A percentile compares a stretch with the other conserved stretches of the same genome.
These are phyloP conservation scores for Peromyscus maniculatus DNA, from an alignment of 2,113 vertebrate genomes.

Conservation along the genomic window DNA sequence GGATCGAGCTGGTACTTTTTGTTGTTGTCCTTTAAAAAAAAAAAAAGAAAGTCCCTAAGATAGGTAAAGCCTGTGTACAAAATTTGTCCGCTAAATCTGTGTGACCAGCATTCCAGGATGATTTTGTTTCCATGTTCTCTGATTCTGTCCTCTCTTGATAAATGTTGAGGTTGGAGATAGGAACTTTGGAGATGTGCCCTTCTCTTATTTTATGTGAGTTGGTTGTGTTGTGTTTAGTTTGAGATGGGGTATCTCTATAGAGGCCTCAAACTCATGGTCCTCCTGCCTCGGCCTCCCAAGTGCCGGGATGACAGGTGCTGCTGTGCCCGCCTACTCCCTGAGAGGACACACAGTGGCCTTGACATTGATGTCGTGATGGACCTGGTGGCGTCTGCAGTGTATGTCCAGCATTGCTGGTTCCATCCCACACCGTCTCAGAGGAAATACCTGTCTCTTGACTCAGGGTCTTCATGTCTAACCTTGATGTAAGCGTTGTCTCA, in stretches of 20 bases:
- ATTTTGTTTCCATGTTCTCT: background rate
- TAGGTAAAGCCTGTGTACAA: background rate
- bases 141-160: conserved; percentile 6
- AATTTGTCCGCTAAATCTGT: conserved; percentile 23
- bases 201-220: background rate
- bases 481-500: conserved; percentile 22
- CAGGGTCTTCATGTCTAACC: background rate
- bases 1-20: conserved; percentile 95
- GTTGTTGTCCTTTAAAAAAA: conserved; percentile 8
- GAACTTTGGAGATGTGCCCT: background rate
- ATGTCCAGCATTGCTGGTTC: background rate
- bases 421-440: background rate
- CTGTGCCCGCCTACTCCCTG: background rate
- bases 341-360: background rate
- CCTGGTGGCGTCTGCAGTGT: background rate
- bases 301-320: background rate
- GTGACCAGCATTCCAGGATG: background rate
- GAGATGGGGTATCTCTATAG: background rate
- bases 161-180: background rate
- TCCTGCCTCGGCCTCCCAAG: background rate
- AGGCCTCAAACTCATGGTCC: background rate
- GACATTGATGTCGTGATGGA: background rate
- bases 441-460: background rate
- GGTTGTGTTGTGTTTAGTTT: background rate
- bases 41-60: background rate